Percentiles rank a stretch among this genome's conserved stretches.
Conservation (phyloP, 2,888 invertebrate genomes). For the Netelia melanura region DNA sequence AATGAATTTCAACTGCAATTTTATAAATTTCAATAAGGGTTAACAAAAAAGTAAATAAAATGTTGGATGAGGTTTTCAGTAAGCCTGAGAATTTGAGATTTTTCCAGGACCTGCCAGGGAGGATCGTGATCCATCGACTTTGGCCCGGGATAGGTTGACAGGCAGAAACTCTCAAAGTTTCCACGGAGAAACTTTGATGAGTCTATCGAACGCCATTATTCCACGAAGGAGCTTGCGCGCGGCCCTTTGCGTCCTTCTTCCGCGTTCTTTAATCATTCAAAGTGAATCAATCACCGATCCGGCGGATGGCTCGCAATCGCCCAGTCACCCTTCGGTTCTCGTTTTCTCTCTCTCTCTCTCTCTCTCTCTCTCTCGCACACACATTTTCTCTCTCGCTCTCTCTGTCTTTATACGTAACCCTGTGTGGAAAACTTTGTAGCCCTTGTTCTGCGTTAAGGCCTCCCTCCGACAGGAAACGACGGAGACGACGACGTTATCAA, state of each 20-base stretch:
- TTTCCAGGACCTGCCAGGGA: constrained; percentile 26
- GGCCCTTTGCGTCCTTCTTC: constrained; percentile 72
- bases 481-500: constrained; percentile 78
- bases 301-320: constrained; percentile 72
- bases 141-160: constrained; percentile 59
- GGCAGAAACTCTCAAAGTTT: constrained; percentile 76
- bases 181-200: constrained; percentile 82
- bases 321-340: constrained; percentile 26
- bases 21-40: background rate
- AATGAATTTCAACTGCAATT: too few relatives aligned
- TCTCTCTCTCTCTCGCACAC: constrained; percentile 22
- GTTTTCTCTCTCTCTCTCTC: constrained; percentile 25
- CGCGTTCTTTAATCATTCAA: constrained; percentile 84
- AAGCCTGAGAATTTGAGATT: constrained; percentile 18
- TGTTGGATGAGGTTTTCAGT: constrained; percentile 5
- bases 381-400: constrained; percentile 44
- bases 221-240: constrained; percentile 66
- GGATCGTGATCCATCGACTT: constrained; percentile 59
- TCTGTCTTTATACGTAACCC: constrained; percentile 15
- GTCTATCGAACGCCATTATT: constrained; percentile 84
- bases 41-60: background rate
- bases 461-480: constrained; percentile 65
- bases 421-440: constrained; percentile 76
- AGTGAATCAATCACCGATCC: constrained; percentile 84
- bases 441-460: constrained; percentile 69